Percentiles rank a stretch among this genome's conserved stretches.
Evolutionary conservation across 2,113 vertebrate genomes (phyloP).

Genomic region (Oostethus manadensis): DNA sequence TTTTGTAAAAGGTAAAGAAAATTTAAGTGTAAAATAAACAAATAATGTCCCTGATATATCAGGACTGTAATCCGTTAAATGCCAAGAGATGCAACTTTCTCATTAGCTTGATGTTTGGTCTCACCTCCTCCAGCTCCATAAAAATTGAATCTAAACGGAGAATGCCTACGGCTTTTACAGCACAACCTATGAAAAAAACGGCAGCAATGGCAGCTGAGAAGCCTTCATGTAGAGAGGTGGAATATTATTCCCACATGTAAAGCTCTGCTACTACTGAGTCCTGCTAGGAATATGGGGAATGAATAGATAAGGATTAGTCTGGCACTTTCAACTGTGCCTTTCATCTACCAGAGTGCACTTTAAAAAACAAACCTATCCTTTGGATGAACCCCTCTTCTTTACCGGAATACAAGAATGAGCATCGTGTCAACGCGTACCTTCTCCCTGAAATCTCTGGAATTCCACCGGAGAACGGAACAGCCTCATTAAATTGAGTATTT

Average conservation of each 20-base stretch:
- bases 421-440: slow-evolving; percentile 46
- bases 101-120: slow-evolving; percentile 41
- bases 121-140: slow-evolving; percentile 32
- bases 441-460: slow-evolving; percentile 43
- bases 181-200: slow-evolving; percentile 42
- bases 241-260: slow-evolving; percentile 30
- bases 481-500: slow-evolving; percentile 63
- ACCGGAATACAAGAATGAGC: slow-evolving; percentile 37
- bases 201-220: slow-evolving; percentile 21
- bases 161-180: slow-evolving; percentile 36
- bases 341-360: slow-evolving; percentile 43
- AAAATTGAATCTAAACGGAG: slow-evolving; percentile 34
- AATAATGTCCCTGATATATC: too few species aligned
- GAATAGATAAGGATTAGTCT: slow-evolving; percentile 63
- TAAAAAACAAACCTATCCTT: slow-evolving; percentile 52
- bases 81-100: slow-evolving; percentile 19
- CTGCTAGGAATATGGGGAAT: slow-evolving; percentile 25
- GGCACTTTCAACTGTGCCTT: slow-evolving; percentile 42
- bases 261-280: slow-evolving; percentile 20
- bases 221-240: slow-evolving; percentile 16
- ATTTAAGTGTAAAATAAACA: too few species aligned
- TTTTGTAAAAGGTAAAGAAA: too few species aligned
- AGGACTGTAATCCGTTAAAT: too few species aligned
- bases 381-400: slow-evolving; percentile 59
- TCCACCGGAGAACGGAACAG: slow-evolving; percentile 41